These are phyloP conservation scores for Scaptomyza polygonia DNA, from an alignment of 2,888 invertebrate genomes.

Conservation along the genomic window DNA sequence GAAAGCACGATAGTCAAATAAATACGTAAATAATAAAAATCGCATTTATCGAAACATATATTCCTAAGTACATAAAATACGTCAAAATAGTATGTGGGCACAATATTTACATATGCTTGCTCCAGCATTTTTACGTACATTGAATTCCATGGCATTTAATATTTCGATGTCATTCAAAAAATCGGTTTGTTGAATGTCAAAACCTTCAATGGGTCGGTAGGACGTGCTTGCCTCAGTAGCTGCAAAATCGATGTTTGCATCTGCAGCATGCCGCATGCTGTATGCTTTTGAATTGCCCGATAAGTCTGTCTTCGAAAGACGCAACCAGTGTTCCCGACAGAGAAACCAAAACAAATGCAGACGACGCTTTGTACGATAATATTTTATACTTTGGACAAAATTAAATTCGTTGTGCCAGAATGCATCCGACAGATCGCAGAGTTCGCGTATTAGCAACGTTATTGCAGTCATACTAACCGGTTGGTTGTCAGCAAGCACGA, in stretches of 20 bases:
- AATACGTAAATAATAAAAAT: slow-evolving; percentile 20
- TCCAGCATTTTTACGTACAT: slow-evolving; percentile 64
- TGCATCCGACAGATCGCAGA: slow-evolving; percentile 79
- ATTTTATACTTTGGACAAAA: slow-evolving; percentile 66
- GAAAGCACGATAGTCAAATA: slow-evolving; percentile 38
- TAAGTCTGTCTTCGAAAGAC: slow-evolving; percentile 19
- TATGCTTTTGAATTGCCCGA: neutral
- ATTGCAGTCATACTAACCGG: slow-evolving; percentile 82
- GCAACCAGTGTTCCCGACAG: slow-evolving; percentile 76
- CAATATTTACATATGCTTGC: slow-evolving; percentile 3
- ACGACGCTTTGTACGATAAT: slow-evolving; percentile 73
- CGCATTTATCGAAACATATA: neutral
- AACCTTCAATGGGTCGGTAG: slow-evolving; percentile 54
- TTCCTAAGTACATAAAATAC: neutral
- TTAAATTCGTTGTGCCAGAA: slow-evolving; percentile 78
- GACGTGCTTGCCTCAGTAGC: slow-evolving; percentile 75
- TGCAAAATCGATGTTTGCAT: slow-evolving; percentile 79
- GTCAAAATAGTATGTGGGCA: neutral
- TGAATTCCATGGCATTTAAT: slow-evolving; percentile 74
- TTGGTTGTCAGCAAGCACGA: slow-evolving; percentile 21
- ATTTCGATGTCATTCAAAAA: slow-evolving; percentile 77
- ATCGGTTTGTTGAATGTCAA: slow-evolving; percentile 41
- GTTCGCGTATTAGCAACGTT: slow-evolving; percentile 75
- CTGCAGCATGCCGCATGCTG: slow-evolving; percentile 34
- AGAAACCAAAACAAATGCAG: slow-evolving; percentile 74